Evolutionary conservation across 2,113 vertebrate genomes (phyloP).

Genomic region (Sapajus apella): DNA sequence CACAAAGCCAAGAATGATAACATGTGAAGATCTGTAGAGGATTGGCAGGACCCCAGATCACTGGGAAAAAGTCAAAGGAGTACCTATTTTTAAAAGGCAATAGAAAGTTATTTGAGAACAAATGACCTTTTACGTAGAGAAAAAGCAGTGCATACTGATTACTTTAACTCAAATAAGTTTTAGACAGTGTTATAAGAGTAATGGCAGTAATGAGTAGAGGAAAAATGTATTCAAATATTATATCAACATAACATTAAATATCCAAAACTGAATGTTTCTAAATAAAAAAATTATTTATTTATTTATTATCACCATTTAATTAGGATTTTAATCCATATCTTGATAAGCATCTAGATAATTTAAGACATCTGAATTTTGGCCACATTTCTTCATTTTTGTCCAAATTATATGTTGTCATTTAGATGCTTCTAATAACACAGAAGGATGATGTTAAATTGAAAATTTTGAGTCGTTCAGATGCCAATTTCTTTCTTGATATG

Average conservation of each 20-base stretch:
- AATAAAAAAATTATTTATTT: not conserved
- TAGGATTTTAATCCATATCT: not conserved
- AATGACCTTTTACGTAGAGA: slow-evolving; percentile 61
- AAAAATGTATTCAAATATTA: not conserved
- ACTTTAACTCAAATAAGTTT: slow-evolving; percentile 42
- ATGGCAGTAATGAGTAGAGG: not conserved
- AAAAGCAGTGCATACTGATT: slow-evolving; percentile 43
- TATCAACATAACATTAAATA: not conserved
- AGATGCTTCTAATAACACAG: not conserved
- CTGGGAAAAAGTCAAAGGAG: slow-evolving; percentile 53
- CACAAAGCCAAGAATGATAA: slow-evolving; percentile 76
- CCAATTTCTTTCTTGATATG: not conserved
- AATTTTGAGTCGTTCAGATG: slow-evolving; percentile 2
- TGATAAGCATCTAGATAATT: not conserved
- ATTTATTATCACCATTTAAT: slow-evolving; percentile 13
- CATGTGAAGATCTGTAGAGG: slow-evolving; percentile 63
- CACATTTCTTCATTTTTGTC: not conserved
- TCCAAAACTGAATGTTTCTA: not conserved
- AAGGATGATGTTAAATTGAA: not conserved
- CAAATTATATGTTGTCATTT: not conserved
- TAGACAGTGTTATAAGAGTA: not conserved
- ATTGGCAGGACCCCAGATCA: slow-evolving; percentile 66
- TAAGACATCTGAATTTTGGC: slow-evolving; percentile 38
- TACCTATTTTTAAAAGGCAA: slow-evolving; percentile 73
- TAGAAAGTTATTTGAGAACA: slow-evolving; percentile 65